Percentiles rank a stretch among this genome's conserved stretches.
Conservation (phyloP, 2,113 vertebrate species). For the Bombycilla garrulus region DNA sequence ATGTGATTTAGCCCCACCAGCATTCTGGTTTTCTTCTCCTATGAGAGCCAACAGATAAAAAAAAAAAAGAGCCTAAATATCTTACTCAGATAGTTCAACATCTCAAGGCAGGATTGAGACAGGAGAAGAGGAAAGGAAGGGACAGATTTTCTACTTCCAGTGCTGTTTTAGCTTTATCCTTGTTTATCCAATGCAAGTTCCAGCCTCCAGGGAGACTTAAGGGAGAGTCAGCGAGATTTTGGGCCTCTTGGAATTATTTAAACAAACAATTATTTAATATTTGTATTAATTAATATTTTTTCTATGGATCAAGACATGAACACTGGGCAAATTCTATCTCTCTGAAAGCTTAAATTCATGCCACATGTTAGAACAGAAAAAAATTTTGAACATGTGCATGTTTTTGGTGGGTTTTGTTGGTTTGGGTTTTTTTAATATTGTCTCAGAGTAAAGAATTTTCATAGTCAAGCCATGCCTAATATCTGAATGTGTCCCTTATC, state of each 20-base stretch:
- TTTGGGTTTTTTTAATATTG: background rate
- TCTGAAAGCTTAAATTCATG: background rate
- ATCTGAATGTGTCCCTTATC: background rate
- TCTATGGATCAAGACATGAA: background rate
- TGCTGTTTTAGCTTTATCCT: background rate
- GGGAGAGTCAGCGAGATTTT: background rate
- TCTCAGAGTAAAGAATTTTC: background rate
- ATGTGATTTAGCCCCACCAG: background rate
- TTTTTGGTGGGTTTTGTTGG: background rate
- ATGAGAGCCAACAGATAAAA: background rate
- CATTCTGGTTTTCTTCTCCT: background rate
- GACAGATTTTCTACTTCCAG: background rate
- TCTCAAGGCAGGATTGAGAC: background rate
- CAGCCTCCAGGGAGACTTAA: background rate
- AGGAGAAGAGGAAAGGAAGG: background rate
- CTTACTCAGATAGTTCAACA: background rate
- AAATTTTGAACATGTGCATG: background rate
- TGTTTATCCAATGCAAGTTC: background rate
- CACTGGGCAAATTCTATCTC: background rate
- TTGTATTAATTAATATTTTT: background rate
- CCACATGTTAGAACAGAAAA: background rate
- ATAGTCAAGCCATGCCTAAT: background rate
- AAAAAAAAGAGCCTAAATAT: background rate
- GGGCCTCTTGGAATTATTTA: background rate
- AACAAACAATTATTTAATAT: too few species aligned